Conservation (phyloP, 2,797 vertebrate genomes). For the Tapirus indicus region DNA sequence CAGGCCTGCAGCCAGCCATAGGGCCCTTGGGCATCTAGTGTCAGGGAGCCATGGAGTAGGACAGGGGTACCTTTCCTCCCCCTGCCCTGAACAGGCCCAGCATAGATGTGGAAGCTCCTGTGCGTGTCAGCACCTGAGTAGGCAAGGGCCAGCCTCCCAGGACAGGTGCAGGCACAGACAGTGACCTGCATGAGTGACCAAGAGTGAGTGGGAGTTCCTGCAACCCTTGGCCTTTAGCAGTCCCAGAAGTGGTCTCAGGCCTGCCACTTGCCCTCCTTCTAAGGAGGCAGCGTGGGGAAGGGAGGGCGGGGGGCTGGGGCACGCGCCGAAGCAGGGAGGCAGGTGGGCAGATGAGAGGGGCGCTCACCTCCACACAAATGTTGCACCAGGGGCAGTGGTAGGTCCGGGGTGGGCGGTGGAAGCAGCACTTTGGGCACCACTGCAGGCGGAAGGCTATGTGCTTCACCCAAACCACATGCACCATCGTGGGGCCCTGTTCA, state of each 20-base stretch:
- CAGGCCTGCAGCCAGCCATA: background rate
- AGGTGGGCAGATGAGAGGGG: too few relatives aligned
- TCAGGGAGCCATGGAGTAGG: too few relatives aligned
- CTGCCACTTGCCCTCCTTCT: too few relatives aligned
- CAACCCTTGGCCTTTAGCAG: background rate
- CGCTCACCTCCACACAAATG: background rate
- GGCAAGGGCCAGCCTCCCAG: background rate
- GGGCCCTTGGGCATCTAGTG: too few relatives aligned
- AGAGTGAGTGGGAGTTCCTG: background rate
- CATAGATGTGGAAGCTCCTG: background rate
- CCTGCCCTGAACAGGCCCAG: background rate
- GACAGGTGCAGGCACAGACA: background rate
- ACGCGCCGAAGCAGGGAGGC: too few relatives aligned
- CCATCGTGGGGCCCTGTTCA: slow-evolving; percentile 39
- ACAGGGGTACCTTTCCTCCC: too few relatives aligned
- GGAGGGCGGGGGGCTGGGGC: too few relatives aligned
- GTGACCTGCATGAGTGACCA: background rate
- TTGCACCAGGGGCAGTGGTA: slow-evolving; percentile 70
- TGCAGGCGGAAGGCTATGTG: slow-evolving; percentile 34
- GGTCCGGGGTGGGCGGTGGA: slow-evolving; percentile 18
- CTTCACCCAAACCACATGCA: slow-evolving; percentile 71
- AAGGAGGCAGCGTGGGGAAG: too few relatives aligned
- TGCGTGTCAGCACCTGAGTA: background rate
- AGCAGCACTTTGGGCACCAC: too few relatives aligned
- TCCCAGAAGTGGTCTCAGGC: background rate